These are phyloP conservation scores for Parotocinclus haroldoi DNA, from an alignment of 2,797 vertebrate genomes.

Conservation along the genomic window DNA sequence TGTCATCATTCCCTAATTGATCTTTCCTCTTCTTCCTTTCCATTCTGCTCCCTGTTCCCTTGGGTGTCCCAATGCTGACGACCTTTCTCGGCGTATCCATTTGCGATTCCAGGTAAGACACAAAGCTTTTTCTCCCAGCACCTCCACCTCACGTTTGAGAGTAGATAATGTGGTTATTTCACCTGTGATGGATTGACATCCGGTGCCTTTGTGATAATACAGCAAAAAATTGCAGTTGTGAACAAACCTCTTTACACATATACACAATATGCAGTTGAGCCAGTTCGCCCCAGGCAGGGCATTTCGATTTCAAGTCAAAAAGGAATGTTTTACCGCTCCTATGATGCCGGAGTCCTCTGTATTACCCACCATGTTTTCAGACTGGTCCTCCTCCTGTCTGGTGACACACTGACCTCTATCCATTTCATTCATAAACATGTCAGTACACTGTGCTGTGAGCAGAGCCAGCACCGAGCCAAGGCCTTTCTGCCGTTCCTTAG, in stretches of 20 bases:
- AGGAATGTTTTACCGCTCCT: conserved; percentile 22
- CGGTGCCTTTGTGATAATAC: conserved; percentile 37
- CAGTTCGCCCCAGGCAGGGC: conserved; percentile 14
- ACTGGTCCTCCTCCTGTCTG: conserved; percentile 4
- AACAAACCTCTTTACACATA: conserved; percentile 9
- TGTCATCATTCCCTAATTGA: conserved; percentile 43
- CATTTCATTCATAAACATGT: conserved; percentile 1
- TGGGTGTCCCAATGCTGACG: conserved; percentile 20
- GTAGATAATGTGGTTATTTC: conserved; percentile 35
- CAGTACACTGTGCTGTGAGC: background rate
- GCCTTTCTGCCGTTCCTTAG: background rate
- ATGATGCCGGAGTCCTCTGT: conserved; percentile 12
- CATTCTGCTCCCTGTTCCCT: conserved; percentile 6
- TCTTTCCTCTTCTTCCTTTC: conserved; percentile 8
- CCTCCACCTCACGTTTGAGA: conserved; percentile 19
- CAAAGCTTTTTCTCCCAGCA: conserved; percentile 12
- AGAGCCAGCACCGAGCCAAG: background rate
- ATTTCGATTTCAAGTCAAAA: conserved; percentile 22
- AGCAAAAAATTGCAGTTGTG: conserved; percentile 24
- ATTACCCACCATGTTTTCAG: conserved; percentile 8
- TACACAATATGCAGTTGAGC: conserved; percentile 12
- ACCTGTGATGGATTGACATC: conserved; percentile 35
- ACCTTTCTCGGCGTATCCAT: conserved; percentile 14
- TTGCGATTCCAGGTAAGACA: conserved; percentile 45
- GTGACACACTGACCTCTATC: conserved; percentile 29